A percentile compares a stretch with the other conserved stretches of the same genome.
Evolutionary conservation across 2,797 vertebrate species (phyloP).

Genomic region (Pipistrellus pygmaeus): DNA sequence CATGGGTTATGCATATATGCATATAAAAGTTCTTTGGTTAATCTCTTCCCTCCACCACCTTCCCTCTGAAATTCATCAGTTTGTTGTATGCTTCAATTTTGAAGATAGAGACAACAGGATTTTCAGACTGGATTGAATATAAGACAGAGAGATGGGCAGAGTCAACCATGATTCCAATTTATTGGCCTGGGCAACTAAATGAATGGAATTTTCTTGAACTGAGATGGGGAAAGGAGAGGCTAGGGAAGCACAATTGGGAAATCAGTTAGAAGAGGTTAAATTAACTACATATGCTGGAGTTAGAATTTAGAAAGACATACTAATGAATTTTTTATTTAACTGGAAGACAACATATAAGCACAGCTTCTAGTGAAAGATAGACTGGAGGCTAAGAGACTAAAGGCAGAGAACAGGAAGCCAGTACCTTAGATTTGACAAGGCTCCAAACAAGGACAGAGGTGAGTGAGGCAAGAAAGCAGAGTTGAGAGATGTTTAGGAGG

Average conservation of each 20-base stretch:
- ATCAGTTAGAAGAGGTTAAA: background rate
- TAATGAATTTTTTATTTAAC: background rate
- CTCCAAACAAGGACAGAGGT: background rate
- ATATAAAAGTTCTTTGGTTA: too few relatives aligned
- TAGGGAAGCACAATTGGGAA: background rate
- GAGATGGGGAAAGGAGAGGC: background rate
- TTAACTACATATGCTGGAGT: background rate
- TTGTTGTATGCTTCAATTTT: background rate
- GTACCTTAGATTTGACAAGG: background rate
- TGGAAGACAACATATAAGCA: background rate
- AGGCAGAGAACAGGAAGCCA: background rate
- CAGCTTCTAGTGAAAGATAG: background rate
- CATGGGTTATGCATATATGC: too few relatives aligned
- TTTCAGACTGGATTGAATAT: background rate
- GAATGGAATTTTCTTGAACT: background rate
- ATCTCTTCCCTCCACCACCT: too few relatives aligned
- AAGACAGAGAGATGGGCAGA: background rate
- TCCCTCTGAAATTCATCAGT: too few relatives aligned
- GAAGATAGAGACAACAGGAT: background rate
- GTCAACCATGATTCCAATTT: background rate
- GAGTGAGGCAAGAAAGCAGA: background rate
- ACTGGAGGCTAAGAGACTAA: background rate
- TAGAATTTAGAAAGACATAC: background rate
- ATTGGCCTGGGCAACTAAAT: background rate
- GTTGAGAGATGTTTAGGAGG: background rate